Evolutionary conservation across 2,797 vertebrate genomes (phyloP).

Genomic region (Sparus aurata): DNA sequence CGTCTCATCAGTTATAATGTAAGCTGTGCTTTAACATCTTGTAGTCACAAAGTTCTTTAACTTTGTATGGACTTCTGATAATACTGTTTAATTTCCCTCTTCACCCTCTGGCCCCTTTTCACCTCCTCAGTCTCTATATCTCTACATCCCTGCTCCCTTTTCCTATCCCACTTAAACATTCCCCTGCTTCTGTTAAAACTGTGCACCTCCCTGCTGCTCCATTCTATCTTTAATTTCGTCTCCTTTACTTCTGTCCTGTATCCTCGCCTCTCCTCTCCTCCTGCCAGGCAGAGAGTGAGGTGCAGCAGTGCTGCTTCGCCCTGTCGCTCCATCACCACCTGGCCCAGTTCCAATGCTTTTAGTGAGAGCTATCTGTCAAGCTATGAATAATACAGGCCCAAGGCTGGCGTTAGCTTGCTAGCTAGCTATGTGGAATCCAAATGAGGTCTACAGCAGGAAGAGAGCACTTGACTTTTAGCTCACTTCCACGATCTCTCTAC

Average conservation of each 20-base stretch:
- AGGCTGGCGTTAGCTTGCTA: slow-evolving; percentile 89
- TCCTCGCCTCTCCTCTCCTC: slow-evolving; percentile 83
- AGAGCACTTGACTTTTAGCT: slow-evolving; percentile 94
- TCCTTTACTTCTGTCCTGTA: slow-evolving; percentile 28
- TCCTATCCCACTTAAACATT: slow-evolving; percentile 54
- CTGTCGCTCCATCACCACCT: slow-evolving; percentile 85
- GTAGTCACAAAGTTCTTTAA: slow-evolving; percentile 44
- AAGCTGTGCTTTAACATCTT: slow-evolving; percentile 52
- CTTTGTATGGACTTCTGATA: slow-evolving; percentile 66
- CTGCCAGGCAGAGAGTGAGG: slow-evolving; percentile 57
- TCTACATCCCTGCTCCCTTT: slow-evolving; percentile 54
- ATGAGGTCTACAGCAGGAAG: slow-evolving; percentile 97
- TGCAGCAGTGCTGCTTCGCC: slow-evolving; percentile 52
- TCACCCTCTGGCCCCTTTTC: slow-evolving; percentile 44
- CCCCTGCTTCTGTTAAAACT: slow-evolving; percentile 44
- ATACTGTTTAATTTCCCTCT: slow-evolving; percentile 79
- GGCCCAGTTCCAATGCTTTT: slow-evolving; percentile 97
- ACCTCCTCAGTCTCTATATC: slow-evolving; percentile 81
- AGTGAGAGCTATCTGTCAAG: slow-evolving; percentile 98
- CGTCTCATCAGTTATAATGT: slow-evolving; percentile 19
- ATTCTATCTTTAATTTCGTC: slow-evolving; percentile 44
- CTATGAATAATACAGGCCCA: slow-evolving; percentile 98
- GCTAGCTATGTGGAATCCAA: slow-evolving; percentile 92
- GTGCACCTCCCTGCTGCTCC: slow-evolving; percentile 42
- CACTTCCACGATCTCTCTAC: slow-evolving; percentile 89